A percentile compares a stretch with the other conserved stretches of the same genome.
Conservation (phyloP, 2,113 vertebrate species). For the Istiophorus platypterus region DNA sequence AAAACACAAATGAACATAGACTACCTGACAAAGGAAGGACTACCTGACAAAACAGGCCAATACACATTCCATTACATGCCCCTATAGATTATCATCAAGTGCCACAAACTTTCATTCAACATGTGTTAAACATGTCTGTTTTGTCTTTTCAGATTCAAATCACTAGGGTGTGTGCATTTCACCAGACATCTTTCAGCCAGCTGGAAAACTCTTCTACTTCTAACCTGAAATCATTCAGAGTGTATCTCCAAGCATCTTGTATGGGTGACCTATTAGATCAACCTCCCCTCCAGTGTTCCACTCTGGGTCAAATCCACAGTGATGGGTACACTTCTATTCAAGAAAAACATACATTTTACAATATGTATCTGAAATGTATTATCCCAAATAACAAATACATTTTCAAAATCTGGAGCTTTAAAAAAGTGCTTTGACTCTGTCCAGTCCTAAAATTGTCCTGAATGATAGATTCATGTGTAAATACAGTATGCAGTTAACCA, state of each 20-base stretch:
- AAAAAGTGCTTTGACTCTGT: not conserved
- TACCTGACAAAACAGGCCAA: not conserved
- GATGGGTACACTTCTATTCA: conserved; percentile 6
- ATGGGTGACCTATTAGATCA: conserved; percentile 13
- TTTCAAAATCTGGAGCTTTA: not conserved
- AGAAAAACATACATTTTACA: not conserved
- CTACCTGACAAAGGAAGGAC: not conserved
- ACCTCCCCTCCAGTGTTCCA: not conserved
- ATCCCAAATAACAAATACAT: conserved; percentile 19
- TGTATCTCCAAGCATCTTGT: conserved; percentile 33
- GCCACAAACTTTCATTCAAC: not conserved
- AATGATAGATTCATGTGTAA: too few relatives aligned
- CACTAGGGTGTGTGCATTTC: conserved; percentile 42
- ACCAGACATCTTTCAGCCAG: conserved; percentile 53
- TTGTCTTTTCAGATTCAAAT: conserved; percentile 23
- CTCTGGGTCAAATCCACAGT: conserved; percentile 5
- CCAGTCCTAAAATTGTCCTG: too few relatives aligned
- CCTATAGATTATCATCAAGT: not conserved
- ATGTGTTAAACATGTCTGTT: conserved; percentile 25
- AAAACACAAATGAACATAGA: not conserved
- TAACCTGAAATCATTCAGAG: conserved; percentile 25
- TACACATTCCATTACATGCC: not conserved
- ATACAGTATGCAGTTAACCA: too few relatives aligned
- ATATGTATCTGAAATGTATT: not conserved
- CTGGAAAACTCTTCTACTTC: conserved; percentile 15